phyloP scores from a whole-genome alignment of 2,797 vertebrate species.

The Trematomus bernacchii region DNA sequence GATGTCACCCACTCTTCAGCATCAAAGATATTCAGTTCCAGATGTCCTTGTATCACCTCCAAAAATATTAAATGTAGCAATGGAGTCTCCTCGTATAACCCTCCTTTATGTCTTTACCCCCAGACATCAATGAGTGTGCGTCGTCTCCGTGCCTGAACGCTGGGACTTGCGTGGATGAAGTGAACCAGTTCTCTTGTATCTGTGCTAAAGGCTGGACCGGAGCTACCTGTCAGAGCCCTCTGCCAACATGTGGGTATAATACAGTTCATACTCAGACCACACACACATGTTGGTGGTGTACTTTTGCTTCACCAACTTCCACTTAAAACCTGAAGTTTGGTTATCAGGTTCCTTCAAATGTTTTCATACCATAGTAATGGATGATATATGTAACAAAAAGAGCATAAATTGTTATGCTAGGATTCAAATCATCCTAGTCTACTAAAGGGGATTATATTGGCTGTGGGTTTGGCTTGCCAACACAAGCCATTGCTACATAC shows the following conservation, averaged over 20 bases:
- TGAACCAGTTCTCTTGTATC: constrained; percentile 86
- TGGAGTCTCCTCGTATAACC: background rate
- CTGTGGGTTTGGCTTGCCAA: constrained; percentile 39
- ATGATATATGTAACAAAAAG: background rate
- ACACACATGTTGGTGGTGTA: background rate
- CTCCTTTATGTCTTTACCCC: constrained; percentile 43
- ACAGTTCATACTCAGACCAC: constrained; percentile 28
- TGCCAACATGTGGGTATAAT: constrained; percentile 85
- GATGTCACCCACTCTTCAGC: constrained; percentile 38
- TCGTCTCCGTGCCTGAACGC: constrained; percentile 85
- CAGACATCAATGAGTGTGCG: constrained; percentile 86
- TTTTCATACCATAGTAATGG: background rate
- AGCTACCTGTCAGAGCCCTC: constrained; percentile 84
- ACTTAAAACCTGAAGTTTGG: background rate
- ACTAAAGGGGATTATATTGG: constrained; percentile 42
- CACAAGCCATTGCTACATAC: constrained; percentile 47
- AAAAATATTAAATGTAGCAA: constrained; percentile 12
- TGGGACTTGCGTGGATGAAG: constrained; percentile 86
- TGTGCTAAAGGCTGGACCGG: constrained; percentile 89
- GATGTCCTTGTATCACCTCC: constrained; percentile 33
- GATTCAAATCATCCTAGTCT: constrained; percentile 26
- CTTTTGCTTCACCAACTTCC: background rate
- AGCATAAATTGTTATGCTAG: constrained; percentile 3
- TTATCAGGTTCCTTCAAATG: background rate
- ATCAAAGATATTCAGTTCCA: constrained; percentile 69